phyloP scores from a whole-genome alignment of 2,888 invertebrate species.

The Scaptodrosophila latifasciaeformis region DNA sequence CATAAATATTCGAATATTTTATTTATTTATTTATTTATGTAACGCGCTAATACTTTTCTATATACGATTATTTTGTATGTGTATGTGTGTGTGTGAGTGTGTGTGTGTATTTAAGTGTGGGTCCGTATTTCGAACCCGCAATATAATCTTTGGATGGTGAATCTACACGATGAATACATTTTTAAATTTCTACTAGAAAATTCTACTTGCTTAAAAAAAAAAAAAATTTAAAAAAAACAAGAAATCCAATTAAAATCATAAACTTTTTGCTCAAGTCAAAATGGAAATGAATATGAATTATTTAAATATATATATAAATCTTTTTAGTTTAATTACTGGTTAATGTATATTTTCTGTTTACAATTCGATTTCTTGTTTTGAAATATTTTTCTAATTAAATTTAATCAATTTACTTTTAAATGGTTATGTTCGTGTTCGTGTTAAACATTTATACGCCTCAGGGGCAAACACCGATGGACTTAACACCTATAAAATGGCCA shows the following conservation, averaged over 20 bases:
- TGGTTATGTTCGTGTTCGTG: not conserved
- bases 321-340: not conserved
- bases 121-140: slow-evolving; percentile 39
- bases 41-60: slow-evolving; percentile 40
- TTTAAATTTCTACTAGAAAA: slow-evolving; percentile 16
- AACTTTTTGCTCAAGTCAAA: too few relatives aligned
- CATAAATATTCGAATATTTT: not conserved
- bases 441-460: slow-evolving; percentile 27
- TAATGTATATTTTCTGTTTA: slow-evolving; percentile 1
- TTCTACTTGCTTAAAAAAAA: too few relatives aligned
- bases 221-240: too few relatives aligned
- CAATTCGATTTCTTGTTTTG: not conserved
- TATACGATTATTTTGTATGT: slow-evolving; percentile 29
- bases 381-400: slow-evolving; percentile 14
- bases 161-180: slow-evolving; percentile 39
- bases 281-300: too few relatives aligned
- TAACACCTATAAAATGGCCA: slow-evolving; percentile 83
- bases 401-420: slow-evolving; percentile 25
- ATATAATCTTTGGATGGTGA: slow-evolving; percentile 63
- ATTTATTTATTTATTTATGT: not conserved
- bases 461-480: slow-evolving; percentile 80
- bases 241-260: too few relatives aligned
- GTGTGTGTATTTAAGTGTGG: slow-evolving; percentile 16
- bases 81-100: slow-evolving; percentile 25
- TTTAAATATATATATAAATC: not conserved